Evolutionary conservation across 2,113 vertebrate genomes (phyloP).

Genomic region (Diphyllodes magnificus): DNA sequence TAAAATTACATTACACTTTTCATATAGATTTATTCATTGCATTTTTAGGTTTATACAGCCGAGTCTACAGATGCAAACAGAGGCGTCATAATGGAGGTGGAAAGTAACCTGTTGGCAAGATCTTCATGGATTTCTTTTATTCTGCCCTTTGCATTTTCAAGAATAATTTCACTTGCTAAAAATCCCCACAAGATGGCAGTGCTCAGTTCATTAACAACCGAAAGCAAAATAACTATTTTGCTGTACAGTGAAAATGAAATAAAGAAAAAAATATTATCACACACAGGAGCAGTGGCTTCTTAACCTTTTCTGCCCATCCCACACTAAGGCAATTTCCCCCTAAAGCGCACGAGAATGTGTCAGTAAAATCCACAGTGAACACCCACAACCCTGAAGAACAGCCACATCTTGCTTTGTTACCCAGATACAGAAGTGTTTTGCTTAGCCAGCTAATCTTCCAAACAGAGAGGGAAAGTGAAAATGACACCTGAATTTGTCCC

Average conservation of each 20-base stretch:
- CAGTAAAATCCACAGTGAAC: neutral
- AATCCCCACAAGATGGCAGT: constrained; percentile 52
- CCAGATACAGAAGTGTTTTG: neutral
- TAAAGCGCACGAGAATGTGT: neutral
- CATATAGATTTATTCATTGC: neutral
- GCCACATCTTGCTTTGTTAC: neutral
- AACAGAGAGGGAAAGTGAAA: neutral
- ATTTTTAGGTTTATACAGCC: neutral
- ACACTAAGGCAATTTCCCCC: neutral
- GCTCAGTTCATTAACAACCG: neutral
- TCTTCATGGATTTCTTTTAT: neutral
- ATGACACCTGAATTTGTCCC: neutral
- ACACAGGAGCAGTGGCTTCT: neutral
- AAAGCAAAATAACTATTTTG: neutral
- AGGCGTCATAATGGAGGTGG: rapidly evolving
- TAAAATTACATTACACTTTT: neutral
- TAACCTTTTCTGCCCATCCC: neutral
- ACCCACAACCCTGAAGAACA: neutral
- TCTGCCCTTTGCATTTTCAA: neutral
- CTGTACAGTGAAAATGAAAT: neutral
- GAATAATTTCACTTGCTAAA: neutral
- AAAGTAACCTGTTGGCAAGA: rapidly evolving
- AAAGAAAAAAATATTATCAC: neutral
- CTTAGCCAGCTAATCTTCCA: constrained; percentile 13
- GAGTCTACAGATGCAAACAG: neutral